Percentiles rank a stretch among this genome's conserved stretches.
These are phyloP conservation scores for Geophilus truncorum DNA, from an alignment of 2,888 invertebrate genomes.

Conservation along the genomic window DNA sequence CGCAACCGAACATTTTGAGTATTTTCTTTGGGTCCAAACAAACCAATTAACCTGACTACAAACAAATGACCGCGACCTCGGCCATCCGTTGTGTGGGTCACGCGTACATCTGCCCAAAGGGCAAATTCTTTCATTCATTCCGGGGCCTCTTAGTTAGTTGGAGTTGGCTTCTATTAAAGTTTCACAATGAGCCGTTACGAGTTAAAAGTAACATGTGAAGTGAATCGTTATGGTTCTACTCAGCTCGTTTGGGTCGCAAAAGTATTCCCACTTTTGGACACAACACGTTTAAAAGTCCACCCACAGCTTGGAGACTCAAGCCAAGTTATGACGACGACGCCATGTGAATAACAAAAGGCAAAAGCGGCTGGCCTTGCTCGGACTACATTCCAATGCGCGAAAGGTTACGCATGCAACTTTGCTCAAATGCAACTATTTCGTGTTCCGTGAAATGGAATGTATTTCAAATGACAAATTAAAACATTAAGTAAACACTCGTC, in stretches of 20 bases:
- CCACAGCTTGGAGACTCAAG: conserved; percentile 1
- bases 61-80: conserved; percentile 25
- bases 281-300: not conserved
- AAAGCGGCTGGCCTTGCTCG: conserved; percentile 24
- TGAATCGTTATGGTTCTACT: not conserved
- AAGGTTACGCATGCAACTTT: conserved; percentile 15
- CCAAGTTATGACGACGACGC: not conserved
- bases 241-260: not conserved
- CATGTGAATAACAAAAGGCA: conserved; percentile 12
- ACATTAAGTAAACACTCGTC: not conserved
- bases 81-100: conserved; percentile 22
- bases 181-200: not conserved
- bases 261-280: not conserved
- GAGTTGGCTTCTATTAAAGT: not conserved
- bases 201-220: not conserved
- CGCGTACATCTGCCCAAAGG: not conserved
- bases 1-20: not conserved
- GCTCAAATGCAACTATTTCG: conserved; percentile 13
- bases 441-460: not conserved
- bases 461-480: not conserved
- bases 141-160: not conserved
- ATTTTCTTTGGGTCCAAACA: conserved; percentile 3
- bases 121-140: conserved; percentile 27
- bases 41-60: conserved; percentile 27
- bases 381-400: conserved; percentile 10